Conservation (phyloP, 2,888 invertebrate species). For the Rhodophaea formosa region DNA sequence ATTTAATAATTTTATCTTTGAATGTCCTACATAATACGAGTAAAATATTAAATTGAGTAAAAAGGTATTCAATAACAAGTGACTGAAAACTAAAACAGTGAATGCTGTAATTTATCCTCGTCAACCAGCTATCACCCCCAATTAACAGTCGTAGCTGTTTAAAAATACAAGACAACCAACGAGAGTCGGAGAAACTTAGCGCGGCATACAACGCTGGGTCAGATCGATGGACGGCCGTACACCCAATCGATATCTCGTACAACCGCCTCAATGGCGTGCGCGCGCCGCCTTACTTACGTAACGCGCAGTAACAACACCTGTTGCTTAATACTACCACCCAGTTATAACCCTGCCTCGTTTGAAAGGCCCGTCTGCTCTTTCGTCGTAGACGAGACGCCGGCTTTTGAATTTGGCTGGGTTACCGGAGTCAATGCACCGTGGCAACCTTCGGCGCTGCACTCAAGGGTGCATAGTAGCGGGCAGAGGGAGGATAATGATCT, state of each 20-base stretch:
- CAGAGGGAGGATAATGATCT: slow-evolving; percentile 70
- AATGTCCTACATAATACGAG: no score
- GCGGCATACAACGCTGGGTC: slow-evolving; percentile 47
- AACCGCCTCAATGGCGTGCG: slow-evolving; percentile 73
- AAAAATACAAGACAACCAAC: slow-evolving; percentile 28
- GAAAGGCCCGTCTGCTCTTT: slow-evolving; percentile 40
- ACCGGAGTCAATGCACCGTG: slow-evolving; percentile 71
- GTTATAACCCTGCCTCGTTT: slow-evolving; percentile 56
- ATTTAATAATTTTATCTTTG: no score
- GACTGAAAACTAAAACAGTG: no score
- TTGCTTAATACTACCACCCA: slow-evolving; percentile 72
- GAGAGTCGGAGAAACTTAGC: slow-evolving; percentile 8
- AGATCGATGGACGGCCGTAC: slow-evolving; percentile 67
- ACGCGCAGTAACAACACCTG: slow-evolving; percentile 72
- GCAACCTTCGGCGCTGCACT: slow-evolving; percentile 77
- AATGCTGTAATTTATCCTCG: neutral
- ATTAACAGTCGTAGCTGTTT: slow-evolving; percentile 27
- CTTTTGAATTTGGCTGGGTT: slow-evolving; percentile 52
- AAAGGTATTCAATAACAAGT: no score
- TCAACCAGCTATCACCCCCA: neutral
- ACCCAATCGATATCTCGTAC: slow-evolving; percentile 73
- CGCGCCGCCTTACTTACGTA: slow-evolving; percentile 73
- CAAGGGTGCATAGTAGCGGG: slow-evolving; percentile 76
- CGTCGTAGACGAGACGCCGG: slow-evolving; percentile 26
- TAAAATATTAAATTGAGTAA: no score